A percentile compares a stretch with the other conserved stretches of the same genome.
These are phyloP conservation scores for Cyprinodon diabolis DNA, from an alignment of 2,797 vertebrate species.

Conservation along the genomic window DNA sequence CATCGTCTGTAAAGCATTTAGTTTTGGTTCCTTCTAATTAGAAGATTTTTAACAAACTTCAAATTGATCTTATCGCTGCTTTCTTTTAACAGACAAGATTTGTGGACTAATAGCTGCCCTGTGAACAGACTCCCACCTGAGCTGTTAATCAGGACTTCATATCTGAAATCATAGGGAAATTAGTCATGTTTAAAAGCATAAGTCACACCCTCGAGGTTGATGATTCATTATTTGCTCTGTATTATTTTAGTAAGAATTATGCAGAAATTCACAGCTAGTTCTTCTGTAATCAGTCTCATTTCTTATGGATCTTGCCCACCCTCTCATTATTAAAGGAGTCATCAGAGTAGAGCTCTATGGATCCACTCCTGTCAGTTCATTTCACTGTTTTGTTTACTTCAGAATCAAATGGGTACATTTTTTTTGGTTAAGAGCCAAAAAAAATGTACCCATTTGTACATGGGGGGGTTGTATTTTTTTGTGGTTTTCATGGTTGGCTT, in stretches of 20 bases:
- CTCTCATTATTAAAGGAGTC: constrained; percentile 17
- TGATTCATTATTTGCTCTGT: not conserved
- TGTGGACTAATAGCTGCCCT: not conserved
- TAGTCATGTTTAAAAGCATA: constrained; percentile 1
- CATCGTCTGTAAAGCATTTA: too few relatives aligned
- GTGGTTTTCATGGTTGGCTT: not conserved
- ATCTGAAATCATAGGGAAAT: not conserved
- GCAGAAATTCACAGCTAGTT: constrained; percentile 9
- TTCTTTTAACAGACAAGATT: too few relatives aligned
- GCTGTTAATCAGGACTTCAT: not conserved
- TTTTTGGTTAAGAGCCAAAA: too few relatives aligned
- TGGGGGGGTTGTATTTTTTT: not conserved
- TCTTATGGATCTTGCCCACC: constrained; percentile 3
- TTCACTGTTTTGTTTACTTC: not conserved
- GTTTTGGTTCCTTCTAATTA: too few relatives aligned
- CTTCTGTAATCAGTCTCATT: constrained; percentile 9
- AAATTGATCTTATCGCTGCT: too few relatives aligned
- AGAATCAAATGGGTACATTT: too few relatives aligned
- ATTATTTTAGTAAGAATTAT: constrained; percentile 8
- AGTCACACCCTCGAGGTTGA: not conserved
- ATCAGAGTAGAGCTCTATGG: not conserved
- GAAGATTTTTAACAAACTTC: too few relatives aligned
- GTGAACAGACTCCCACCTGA: not conserved
- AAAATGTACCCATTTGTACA: too few relatives aligned
- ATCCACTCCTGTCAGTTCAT: not conserved